Evolutionary conservation across 2,113 vertebrate species (phyloP), one percentile per base, ranked within the genome.

Genomic region (Plotosus lineatus): DNA sequence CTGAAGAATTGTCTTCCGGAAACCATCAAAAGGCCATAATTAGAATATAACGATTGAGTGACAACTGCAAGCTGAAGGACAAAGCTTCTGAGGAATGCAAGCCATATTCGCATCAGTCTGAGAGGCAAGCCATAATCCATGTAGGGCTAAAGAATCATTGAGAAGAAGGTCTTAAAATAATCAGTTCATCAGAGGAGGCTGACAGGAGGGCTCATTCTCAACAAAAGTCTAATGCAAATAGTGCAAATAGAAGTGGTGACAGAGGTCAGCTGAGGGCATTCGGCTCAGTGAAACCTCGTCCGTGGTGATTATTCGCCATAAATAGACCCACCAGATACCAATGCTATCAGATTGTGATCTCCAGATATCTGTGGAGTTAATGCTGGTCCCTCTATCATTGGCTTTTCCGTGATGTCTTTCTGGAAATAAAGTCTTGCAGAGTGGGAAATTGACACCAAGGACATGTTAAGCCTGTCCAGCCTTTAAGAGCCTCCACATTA

Each of bases 351-450:
- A 85, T 85, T 48, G 83, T 82, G 73, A 85, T 89, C 83, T 73
- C 86, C 83, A 79, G 86, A 87, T 88, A 83, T 86, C 82, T 53
- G 19, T 33, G n/a, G 15, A 31, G 53, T 79, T 58, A 83, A 80
- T 72, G 31, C 65, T 66, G 84, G 51, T 55, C 75, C 74, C 81
- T 80, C 82, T 44, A 86, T 51, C 87, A 90, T 87, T 79, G 50
- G 8, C 3, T 88, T 93, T 94, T 92, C 92, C 92, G 88, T 76
- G 84, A 80, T 50, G 77, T 69, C 87, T 75, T 86, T 88, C 86
- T 87, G 90, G 84, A 90, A 93, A 85, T 53, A 4, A 87, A 91
- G 83, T 87, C 79, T 33, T 79, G 85, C 80, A 72, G 86, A 83
- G 82, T 78, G 86, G 86, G 83, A 84, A 78, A 72, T 60, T 81